Conservation (phyloP, 2,113 vertebrate species). For the Axis porcinus region DNA sequence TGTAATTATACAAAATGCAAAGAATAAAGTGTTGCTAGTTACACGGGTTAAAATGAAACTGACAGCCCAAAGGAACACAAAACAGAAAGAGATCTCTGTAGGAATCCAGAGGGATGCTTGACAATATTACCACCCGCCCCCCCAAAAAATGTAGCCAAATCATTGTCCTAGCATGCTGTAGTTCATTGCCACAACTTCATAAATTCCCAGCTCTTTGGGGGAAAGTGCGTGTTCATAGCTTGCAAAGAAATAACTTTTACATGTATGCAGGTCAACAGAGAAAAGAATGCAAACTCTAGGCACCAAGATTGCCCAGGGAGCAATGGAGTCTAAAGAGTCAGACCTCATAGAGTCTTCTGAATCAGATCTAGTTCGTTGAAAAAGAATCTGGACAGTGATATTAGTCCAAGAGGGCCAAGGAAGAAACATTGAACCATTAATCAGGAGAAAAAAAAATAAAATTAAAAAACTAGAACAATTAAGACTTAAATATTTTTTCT, state of each 20-base stretch:
- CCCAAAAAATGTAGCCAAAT: not conserved
- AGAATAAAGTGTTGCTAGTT: constrained; percentile 59
- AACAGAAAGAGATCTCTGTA: constrained; percentile 15
- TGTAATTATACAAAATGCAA: constrained; percentile 74
- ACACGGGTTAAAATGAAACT: constrained; percentile 71
- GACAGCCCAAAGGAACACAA: constrained; percentile 54
- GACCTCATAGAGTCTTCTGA: constrained; percentile 17
- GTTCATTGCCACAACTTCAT: not conserved
- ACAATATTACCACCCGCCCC: not conserved
- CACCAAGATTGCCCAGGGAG: constrained; percentile 66
- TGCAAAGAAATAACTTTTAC: not conserved
- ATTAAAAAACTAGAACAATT: constrained; percentile 16
- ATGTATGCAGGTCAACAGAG: not conserved
- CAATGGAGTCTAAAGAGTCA: not conserved
- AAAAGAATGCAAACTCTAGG: constrained; percentile 55
- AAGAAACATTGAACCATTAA: constrained; percentile 45
- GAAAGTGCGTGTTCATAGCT: constrained; percentile 36
- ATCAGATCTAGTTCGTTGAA: constrained; percentile 7
- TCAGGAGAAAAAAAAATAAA: constrained; percentile 37
- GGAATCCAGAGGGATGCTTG: constrained; percentile 59
- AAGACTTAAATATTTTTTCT: constrained; percentile 39
- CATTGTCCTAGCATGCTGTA: constrained; percentile 61
- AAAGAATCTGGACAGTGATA: not conserved
- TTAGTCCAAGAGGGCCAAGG: constrained; percentile 27
- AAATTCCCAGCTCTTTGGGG: constrained; percentile 41